Percentiles rank a stretch among this genome's conserved stretches.
These are phyloP conservation scores for Drosophila fungiperda DNA, from an alignment of 2,888 invertebrate species.

Conservation along the genomic window DNA sequence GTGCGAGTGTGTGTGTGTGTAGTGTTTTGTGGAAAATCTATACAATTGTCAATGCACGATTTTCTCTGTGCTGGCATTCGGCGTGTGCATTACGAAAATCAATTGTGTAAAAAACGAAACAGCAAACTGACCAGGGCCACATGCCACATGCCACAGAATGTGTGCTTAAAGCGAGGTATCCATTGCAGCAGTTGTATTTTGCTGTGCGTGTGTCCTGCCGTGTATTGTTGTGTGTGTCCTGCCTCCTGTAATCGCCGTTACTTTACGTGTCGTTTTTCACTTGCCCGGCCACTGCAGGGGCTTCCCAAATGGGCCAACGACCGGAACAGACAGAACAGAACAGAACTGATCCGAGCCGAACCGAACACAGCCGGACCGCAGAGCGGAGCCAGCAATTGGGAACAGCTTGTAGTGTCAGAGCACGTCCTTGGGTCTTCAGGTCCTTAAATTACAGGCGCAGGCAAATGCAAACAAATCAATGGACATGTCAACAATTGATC, in stretches of 20 bases:
- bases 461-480: conserved; percentile 48
- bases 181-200: conserved; percentile 17
- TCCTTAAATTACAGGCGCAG: conserved; percentile 81
- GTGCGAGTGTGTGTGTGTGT: not conserved
- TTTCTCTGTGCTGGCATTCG: not conserved
- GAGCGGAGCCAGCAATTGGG: not conserved
- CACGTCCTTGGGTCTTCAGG: conserved; percentile 79
- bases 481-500: conserved; percentile 60
- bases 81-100: conserved; percentile 60
- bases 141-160: not conserved
- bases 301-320: conserved; percentile 63
- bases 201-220: conserved; percentile 11
- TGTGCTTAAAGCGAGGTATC: conserved; percentile 20
- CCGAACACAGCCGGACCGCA: not conserved
- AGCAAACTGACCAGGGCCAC: conserved; percentile 9
- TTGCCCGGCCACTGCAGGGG: conserved; percentile 76
- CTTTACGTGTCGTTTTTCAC: conserved; percentile 78
- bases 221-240: not conserved
- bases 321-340: conserved; percentile 17
- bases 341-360: not conserved
- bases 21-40: conserved; percentile 59
- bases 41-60: conserved; percentile 41
- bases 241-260: not conserved
- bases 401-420: conserved; percentile 55
- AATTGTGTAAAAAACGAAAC: conserved; percentile 75